Conservation (phyloP, 2,797 vertebrate genomes). For the Melanotaenia maccullochi region DNA sequence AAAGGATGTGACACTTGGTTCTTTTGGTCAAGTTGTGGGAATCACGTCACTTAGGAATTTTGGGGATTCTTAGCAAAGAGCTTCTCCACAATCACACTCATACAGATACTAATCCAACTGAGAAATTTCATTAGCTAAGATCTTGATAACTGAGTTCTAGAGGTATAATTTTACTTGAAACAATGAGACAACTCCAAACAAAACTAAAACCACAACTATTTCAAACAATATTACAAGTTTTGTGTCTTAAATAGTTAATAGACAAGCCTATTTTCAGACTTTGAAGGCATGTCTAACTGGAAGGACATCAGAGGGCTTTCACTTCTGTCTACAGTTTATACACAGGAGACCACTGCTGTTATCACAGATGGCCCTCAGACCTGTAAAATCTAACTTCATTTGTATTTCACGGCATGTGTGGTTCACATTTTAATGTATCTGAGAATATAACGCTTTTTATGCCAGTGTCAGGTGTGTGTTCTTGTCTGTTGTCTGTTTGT, state of each 20-base stretch:
- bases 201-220: constrained; percentile 61
- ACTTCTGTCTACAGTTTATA: constrained; percentile 55
- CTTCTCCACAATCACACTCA: constrained; percentile 16
- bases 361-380: constrained; percentile 65
- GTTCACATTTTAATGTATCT: constrained; percentile 31
- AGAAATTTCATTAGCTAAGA: constrained; percentile 53
- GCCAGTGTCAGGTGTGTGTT: constrained; percentile 38
- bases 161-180: constrained; percentile 51
- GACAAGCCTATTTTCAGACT: constrained; percentile 56
- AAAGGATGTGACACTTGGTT: constrained; percentile 52
- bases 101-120: constrained; percentile 26
- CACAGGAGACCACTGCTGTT: constrained; percentile 55
- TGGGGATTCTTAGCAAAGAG: constrained; percentile 34
- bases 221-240: constrained; percentile 65
- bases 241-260: constrained; percentile 44
- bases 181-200: constrained; percentile 40
- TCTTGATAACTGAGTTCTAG: constrained; percentile 32
- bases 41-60: constrained; percentile 63
- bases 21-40: constrained; percentile 54
- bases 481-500: constrained; percentile 12
- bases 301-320: constrained; percentile 43
- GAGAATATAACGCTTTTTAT: constrained; percentile 14
- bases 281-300: constrained; percentile 67
- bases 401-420: constrained; percentile 29
- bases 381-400: constrained; percentile 34